A percentile compares a stretch with the other conserved stretches of the same genome.
These are phyloP conservation scores for Netelia virgata DNA, from an alignment of 2,888 invertebrate species.

Conservation along the genomic window DNA sequence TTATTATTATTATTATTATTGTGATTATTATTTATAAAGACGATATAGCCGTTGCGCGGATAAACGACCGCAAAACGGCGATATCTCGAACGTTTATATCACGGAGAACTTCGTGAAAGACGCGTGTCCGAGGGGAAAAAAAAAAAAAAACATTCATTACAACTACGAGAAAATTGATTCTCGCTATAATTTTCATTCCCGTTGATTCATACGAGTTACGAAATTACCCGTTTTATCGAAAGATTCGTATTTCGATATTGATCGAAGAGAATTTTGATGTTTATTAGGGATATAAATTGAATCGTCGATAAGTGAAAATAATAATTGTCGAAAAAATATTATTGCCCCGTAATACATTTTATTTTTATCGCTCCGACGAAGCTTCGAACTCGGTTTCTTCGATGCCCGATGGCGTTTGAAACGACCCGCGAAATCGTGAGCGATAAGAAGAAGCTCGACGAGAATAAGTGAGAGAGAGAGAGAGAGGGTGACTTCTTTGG, in stretches of 20 bases:
- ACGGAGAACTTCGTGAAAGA: conserved; percentile 30
- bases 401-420: conserved; percentile 56
- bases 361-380: too few species aligned
- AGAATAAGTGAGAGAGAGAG: conserved; percentile 28
- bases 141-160: conserved; percentile 26
- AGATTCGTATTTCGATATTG: neutral
- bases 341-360: too few species aligned
- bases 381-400: neutral
- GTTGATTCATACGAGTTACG: neutral
- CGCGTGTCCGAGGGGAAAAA: conserved; percentile 37
- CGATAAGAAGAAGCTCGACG: conserved; percentile 58
- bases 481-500: neutral
- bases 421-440: conserved; percentile 61
- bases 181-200: conserved; percentile 26
- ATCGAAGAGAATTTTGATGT: too few species aligned
- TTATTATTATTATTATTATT: too few species aligned
- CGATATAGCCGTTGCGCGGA: conserved; percentile 26
- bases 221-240: neutral
- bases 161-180: conserved; percentile 46
- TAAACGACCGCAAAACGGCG: conserved; percentile 60
- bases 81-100: conserved; percentile 61
- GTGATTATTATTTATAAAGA: conserved; percentile 22
- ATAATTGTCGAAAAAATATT: neutral
- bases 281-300: too few species aligned
- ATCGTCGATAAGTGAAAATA: neutral